A percentile compares a stretch with the other conserved stretches of the same genome.
Conservation (phyloP, 2,888 invertebrate species). For the Brachynemurus nebulosus region DNA sequence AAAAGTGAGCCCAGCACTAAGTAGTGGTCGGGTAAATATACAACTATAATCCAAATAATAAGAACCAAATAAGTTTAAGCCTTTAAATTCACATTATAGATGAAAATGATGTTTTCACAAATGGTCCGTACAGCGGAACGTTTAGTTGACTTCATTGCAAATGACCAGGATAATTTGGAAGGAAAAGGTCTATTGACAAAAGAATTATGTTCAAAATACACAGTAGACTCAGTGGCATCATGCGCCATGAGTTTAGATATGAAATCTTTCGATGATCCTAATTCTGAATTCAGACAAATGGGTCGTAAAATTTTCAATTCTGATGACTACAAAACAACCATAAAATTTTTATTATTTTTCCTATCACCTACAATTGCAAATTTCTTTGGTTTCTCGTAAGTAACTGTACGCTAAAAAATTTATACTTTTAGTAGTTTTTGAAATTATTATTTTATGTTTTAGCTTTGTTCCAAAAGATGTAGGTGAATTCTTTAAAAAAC, state of each 20-base stretch:
- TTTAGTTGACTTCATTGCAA: constrained; percentile 26
- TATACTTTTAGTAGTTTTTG: no score
- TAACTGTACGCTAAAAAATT: no score
- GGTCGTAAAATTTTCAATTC: not conserved
- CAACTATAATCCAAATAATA: not conserved
- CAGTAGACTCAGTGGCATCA: constrained; percentile 28
- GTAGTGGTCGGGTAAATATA: not conserved
- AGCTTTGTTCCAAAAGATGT: constrained; percentile 16
- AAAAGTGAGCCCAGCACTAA: not conserved
- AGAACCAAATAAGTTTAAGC: not conserved
- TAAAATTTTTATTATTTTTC: no score
- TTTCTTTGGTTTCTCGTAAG: no score
- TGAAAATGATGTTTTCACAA: constrained; percentile 32
- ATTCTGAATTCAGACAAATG: constrained; percentile 18
- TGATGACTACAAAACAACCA: no score
- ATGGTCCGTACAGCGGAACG: constrained; percentile 29
- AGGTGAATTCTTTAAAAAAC: constrained; percentile 22
- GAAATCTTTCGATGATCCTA: constrained; percentile 23
- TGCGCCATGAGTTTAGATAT: constrained; percentile 28
- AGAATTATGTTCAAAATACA: constrained; percentile 27
- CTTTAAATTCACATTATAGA: constrained; percentile 10
- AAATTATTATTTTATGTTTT: no score
- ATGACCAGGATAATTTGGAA: constrained; percentile 19
- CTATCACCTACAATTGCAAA: no score
- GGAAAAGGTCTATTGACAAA: constrained; percentile 29